Evolutionary conservation across 2,888 invertebrate species (phyloP).

Genomic region (Cistogaster globosa): DNA sequence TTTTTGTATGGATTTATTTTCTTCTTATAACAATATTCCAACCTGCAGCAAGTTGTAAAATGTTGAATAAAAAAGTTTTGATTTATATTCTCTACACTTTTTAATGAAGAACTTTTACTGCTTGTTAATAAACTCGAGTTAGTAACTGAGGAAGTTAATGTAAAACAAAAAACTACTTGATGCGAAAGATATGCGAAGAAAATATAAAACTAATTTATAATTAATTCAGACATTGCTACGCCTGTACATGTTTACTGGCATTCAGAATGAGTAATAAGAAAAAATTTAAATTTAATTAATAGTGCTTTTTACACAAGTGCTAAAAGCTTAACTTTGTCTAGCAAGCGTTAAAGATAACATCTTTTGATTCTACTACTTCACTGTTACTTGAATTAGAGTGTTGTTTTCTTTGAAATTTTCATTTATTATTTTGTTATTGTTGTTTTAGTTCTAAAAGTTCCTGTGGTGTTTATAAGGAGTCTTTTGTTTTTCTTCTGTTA

Average conservation of each 20-base stretch:
- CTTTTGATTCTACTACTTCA: constrained; percentile 5
- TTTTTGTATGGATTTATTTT: neutral
- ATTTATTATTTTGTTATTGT: neutral
- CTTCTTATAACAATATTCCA: neutral
- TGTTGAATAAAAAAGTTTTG: constrained; percentile 39
- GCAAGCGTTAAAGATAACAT: constrained; percentile 18
- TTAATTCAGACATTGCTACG: constrained; percentile 55
- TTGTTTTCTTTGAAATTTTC: neutral
- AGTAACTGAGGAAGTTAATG: constrained; percentile 35
- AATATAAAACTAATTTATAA: constrained; percentile 66
- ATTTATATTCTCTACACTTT: constrained; percentile 47
- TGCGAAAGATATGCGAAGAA: neutral
- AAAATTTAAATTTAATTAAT: neutral
- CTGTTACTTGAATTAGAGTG: constrained; percentile 24
- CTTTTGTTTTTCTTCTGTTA: constrained; percentile 14
- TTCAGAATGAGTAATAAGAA: neutral
- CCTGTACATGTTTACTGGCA: neutral
- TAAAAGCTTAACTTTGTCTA: neutral
- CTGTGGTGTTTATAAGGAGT: constrained; percentile 32
- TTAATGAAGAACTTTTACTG: constrained; percentile 46
- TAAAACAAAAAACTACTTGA: neutral
- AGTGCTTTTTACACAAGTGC: neutral
- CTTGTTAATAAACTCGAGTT: constrained; percentile 35
- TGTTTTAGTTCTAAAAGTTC: constrained; percentile 15
- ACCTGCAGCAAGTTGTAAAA: constrained; percentile 40